These are phyloP conservation scores for Polypterus bichir DNA, from an alignment of 2,113 vertebrate species.

Conservation along the genomic window DNA sequence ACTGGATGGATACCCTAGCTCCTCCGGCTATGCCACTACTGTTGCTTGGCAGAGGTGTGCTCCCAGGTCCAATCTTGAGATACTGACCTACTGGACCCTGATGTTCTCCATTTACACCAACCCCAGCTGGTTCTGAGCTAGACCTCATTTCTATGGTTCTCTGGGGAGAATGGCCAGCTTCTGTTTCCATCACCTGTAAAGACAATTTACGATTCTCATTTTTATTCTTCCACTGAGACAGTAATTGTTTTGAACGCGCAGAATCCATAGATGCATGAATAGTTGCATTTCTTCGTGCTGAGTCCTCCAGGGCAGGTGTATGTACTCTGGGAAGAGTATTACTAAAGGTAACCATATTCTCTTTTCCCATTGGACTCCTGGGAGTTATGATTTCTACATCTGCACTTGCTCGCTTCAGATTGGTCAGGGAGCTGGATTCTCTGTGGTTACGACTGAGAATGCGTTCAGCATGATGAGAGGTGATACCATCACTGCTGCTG, in stretches of 20 bases:
- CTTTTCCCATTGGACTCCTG: slow-evolving; percentile 72
- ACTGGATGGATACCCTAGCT: slow-evolving; percentile 74
- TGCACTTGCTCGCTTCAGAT: slow-evolving; percentile 67
- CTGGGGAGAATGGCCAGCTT: slow-evolving; percentile 64
- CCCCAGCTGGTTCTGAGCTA: slow-evolving; percentile 66
- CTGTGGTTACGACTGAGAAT: slow-evolving; percentile 71
- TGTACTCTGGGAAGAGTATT: slow-evolving; percentile 88
- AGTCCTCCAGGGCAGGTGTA: slow-evolving; percentile 72
- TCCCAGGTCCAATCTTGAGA: slow-evolving; percentile 72
- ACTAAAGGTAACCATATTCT: slow-evolving; percentile 93
- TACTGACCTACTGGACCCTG: slow-evolving; percentile 62
- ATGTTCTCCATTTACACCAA: slow-evolving; percentile 71
- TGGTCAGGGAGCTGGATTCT: slow-evolving; percentile 57
- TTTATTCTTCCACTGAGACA: slow-evolving; percentile 94
- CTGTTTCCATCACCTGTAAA: slow-evolving; percentile 75
- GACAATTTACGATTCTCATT: slow-evolving; percentile 76
- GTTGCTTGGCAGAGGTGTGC: slow-evolving; percentile 64
- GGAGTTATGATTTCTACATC: slow-evolving; percentile 87
- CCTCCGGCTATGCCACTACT: slow-evolving; percentile 75
- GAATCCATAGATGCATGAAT: slow-evolving; percentile 89
- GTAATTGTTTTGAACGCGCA: slow-evolving; percentile 82
- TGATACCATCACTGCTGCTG: slow-evolving; percentile 48
- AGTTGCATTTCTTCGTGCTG: slow-evolving; percentile 66
- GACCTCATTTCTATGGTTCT: slow-evolving; percentile 78
- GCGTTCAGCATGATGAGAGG: slow-evolving; percentile 61